A percentile compares a stretch with the other conserved stretches of the same genome.
Evolutionary conservation across 2,113 vertebrate species (phyloP).

Genomic region (Paedocypris sp.): DNA sequence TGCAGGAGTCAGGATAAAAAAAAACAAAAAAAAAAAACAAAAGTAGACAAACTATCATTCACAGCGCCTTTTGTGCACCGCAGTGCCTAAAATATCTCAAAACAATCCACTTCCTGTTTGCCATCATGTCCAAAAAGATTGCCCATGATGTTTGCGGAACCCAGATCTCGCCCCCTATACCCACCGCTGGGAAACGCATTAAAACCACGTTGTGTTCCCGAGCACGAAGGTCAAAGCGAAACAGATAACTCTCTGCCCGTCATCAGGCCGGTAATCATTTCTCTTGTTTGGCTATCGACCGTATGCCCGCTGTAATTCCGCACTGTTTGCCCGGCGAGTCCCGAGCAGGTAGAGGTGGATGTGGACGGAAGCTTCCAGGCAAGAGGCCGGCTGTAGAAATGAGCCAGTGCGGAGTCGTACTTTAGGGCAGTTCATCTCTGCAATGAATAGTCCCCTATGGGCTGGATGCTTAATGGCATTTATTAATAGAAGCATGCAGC

Average conservation of each 20-base stretch:
- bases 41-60: no score
- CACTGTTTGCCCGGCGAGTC: slow-evolving; percentile 2
- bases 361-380: slow-evolving; percentile 50
- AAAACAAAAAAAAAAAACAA: no score
- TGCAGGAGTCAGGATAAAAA: slow-evolving; percentile 36
- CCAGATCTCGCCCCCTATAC: no score
- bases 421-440: slow-evolving; percentile 72
- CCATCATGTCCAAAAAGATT: no score
- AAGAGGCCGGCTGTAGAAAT: slow-evolving; percentile 67
- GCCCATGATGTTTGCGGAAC: no score
- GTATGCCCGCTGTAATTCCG: slow-evolving; percentile 22
- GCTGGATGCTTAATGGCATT: slow-evolving; percentile 71
- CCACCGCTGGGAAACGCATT: no score
- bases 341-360: slow-evolving; percentile 15
- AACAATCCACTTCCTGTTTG: no score
- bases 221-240: slow-evolving; percentile 42
- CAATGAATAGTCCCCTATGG: slow-evolving; percentile 70
- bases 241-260: slow-evolving; percentile 27
- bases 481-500: slow-evolving; percentile 72
- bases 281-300: slow-evolving; percentile 55
- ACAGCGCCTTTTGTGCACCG: no score
- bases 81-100: no score
- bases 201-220: no score
- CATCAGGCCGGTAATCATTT: slow-evolving; percentile 50
- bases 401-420: slow-evolving; percentile 65